Conservation (phyloP, 35 echinoderm and acorn worm genomes). For the Apostichopus parvimensis region DNA sequence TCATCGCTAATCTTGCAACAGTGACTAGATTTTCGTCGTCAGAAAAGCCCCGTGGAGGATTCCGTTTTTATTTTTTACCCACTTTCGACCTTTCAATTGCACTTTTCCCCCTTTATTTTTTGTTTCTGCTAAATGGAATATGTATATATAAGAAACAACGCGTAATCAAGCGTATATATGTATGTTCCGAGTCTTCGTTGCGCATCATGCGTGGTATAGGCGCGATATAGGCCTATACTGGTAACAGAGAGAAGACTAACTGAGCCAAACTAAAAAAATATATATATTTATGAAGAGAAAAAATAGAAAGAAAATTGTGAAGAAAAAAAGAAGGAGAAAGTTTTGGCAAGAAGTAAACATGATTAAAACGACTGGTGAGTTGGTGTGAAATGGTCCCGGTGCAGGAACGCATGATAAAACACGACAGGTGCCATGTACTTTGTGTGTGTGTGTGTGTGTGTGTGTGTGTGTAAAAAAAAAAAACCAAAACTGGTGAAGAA, state of each 20-base stretch:
- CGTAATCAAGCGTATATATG: conserved; percentile 37
- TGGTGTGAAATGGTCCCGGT: conserved; percentile 11
- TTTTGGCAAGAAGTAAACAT: too few species aligned
- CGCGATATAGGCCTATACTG: too few species aligned
- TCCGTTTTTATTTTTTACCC: neutral
- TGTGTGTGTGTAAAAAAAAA: neutral
- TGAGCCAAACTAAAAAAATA: too few species aligned
- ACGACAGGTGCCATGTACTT: conserved; percentile 45
- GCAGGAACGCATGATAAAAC: conserved; percentile 17
- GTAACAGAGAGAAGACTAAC: too few species aligned
- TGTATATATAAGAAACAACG: neutral
- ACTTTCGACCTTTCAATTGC: conserved; percentile 27
- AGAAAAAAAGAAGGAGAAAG: too few species aligned
- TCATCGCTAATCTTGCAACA: conserved; percentile 39
- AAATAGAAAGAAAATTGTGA: neutral
- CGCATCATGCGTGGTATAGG: too few species aligned
- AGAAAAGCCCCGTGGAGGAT: neutral
- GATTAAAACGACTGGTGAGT: too few species aligned
- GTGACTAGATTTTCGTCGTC: conserved; percentile 16
- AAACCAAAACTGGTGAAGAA: neutral
- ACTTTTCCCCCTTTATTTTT: conserved; percentile 2
- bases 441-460: neutral
- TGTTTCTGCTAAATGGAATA: neutral
- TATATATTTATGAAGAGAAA: neutral
- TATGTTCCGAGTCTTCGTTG: too few species aligned